Evolutionary conservation across 2,797 vertebrate species (phyloP), one percentile per base, ranked within the genome.

Genomic region (Aplochiton taeniatus): DNA sequence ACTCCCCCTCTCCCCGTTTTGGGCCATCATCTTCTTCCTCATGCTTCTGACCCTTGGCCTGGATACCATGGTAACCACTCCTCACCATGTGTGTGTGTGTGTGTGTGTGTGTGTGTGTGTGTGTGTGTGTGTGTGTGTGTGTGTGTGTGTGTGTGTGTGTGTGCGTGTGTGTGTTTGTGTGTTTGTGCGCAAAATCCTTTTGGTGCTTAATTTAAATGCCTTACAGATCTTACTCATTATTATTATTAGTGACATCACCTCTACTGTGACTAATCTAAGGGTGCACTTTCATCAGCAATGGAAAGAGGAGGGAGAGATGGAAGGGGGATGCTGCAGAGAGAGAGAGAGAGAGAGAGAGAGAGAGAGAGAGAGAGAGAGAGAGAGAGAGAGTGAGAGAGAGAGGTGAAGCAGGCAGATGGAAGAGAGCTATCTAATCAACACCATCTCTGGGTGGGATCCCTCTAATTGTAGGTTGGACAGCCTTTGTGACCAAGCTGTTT

Each of bases 21-120:
- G 97, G 97, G 96, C 97, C 56, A 97, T 99, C 81, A 98, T 99
- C 83, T 99, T 99, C 88, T 99, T 99, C 87, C 91, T 99, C 82
- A 99, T 99, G 97, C 94, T 99, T 53, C 93, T 99, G 61, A 99
- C 97, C 0, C 95, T 99, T 65, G 97, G 97, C 63, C 88, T 99
- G 77, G 97, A 98, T 84, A 98, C 97, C 1, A 98, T 98, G 97
- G 97, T 99, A 94, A 95, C 77, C 31, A 31, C 31, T 31, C 31
- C 31, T 31, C n/a, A n/a, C n/a, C n/a, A n/a, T n/a, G 14, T 62
- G 9, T 13, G 0, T 66, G 8, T 68, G 43, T 74, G 13, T 67
- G 5, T 75, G 7, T 61, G 14, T 58, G 4, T 44, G 4, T 54
- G 58, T 48, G 55, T 59, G 55, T 60, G 10, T 66, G 51, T 67